Evolutionary conservation across 2,888 invertebrate species (phyloP).

Genomic region (Brachypalpus laphriformis): DNA sequence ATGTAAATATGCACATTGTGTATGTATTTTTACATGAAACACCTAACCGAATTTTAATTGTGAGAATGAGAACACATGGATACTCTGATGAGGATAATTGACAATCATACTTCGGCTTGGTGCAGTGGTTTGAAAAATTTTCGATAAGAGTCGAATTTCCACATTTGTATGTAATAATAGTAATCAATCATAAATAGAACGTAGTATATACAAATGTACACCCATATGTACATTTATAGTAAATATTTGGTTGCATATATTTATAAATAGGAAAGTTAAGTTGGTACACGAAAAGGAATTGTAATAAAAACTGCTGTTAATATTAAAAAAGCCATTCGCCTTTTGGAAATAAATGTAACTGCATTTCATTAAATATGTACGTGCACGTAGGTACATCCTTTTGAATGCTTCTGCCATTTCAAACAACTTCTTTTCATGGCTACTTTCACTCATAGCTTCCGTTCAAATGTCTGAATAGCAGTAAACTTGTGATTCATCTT

Average conservation of each 20-base stretch:
- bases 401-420: background rate
- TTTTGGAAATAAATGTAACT: background rate
- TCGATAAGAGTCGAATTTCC: background rate
- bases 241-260: too few species aligned
- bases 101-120: background rate
- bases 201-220: too few species aligned
- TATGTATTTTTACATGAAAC: background rate
- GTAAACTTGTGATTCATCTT: background rate
- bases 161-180: too few species aligned
- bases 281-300: too few species aligned
- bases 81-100: background rate
- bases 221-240: too few species aligned
- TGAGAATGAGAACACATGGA: background rate
- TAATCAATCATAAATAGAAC: too few species aligned
- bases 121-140: constrained; percentile 8
- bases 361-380: background rate
- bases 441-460: background rate
- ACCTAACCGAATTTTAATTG: background rate
- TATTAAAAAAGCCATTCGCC: too few species aligned
- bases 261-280: too few species aligned
- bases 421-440: too few species aligned
- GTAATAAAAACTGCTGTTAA: too few species aligned
- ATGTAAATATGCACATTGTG: background rate
- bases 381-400: background rate
- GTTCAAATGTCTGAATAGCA: background rate